Evolutionary conservation across 2,888 invertebrate genomes (phyloP), one percentile per base, ranked within the genome.

Genomic region (Nomada lathburiana): DNA sequence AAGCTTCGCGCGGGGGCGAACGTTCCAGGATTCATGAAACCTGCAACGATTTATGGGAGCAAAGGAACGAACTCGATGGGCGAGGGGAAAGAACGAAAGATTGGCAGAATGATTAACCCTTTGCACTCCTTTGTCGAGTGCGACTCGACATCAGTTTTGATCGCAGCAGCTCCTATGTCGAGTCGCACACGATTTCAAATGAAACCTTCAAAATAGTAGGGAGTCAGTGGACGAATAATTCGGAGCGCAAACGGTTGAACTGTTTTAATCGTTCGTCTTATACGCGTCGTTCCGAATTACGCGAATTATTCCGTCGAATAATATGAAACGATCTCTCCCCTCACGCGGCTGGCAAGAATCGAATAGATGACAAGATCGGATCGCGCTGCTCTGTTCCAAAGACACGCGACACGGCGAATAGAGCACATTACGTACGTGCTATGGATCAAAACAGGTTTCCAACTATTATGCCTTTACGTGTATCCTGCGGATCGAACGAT

Each of bases 1-100:
- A 96, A 96, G 90, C 97, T 97, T 36, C 94, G 44, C 11, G 47
- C 52, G 1, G 83, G 78, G 0, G 26, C 16, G 60, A 65, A 83
- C 3, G 10, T 26, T 2, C 1, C 16, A 0, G 64, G 83, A 10
- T 78, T n/a, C 7, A 70, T 36, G 44, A 83, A 83, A 5, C 57
- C 84, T 84, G 26, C 1, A 75, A 72, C 16, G 26, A 67, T 52
- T 76, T 2, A 29, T 55, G 2, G 13, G 23, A 13, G 36, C 13
- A 47, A 1, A 10, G 1, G 44, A 9, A 23, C 11, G n/a, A 7
- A 16, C 9, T 53, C n/a, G n/a, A n/a, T n/a, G 10, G 10, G 9
- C 2, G 42, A 50, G 5, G 29, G 16, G 3, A 2, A 60, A n/a
- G 29, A 16, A 20, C 26, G 36, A 29, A 9, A 16, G 2, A 44